These are phyloP conservation scores for Toxostoma redivivum DNA, from an alignment of 2,113 vertebrate species.

Conservation along the genomic window DNA sequence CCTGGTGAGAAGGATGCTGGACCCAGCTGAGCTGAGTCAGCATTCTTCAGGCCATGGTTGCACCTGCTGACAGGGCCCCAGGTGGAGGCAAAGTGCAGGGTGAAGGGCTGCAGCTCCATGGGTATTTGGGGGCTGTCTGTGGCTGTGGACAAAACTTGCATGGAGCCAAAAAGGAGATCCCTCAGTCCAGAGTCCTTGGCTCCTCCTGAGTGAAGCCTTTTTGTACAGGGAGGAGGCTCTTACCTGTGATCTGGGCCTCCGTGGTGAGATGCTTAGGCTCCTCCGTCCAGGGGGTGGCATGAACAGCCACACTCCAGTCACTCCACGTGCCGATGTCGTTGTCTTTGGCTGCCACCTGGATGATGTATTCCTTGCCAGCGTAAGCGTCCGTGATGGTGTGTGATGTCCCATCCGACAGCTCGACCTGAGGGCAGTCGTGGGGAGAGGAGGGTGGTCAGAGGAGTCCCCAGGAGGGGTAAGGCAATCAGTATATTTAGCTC, in stretches of 20 bases:
- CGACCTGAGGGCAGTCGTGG: slow-evolving; percentile 76
- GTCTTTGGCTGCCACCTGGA: slow-evolving; percentile 97
- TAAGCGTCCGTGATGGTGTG: slow-evolving; percentile 96
- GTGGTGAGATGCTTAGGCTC: slow-evolving; percentile 86
- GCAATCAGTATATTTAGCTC: fast-evolving
- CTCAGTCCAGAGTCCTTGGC: not conserved
- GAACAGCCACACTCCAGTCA: slow-evolving; percentile 94
- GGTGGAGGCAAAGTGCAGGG: not conserved
- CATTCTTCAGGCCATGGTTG: not conserved
- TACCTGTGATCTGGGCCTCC: slow-evolving; percentile 73
- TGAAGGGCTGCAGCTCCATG: not conserved
- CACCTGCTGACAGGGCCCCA: not conserved
- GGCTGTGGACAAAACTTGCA: not conserved
- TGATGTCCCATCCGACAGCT: slow-evolving; percentile 88
- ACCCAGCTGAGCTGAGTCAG: not conserved
- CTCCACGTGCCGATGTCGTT: slow-evolving; percentile 97
- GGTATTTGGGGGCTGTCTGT: not conserved
- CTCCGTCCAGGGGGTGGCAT: slow-evolving; percentile 94
- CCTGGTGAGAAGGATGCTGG: not conserved
- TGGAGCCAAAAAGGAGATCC: not conserved
- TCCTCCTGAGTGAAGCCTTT: fast-evolving
- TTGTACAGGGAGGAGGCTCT: not conserved
- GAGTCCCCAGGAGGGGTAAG: fast-evolving
- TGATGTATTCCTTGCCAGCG: slow-evolving; percentile 95
- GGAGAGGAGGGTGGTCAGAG: not conserved